These are phyloP conservation scores for Idaea aversata DNA, from an alignment of 2,888 invertebrate genomes.

Conservation along the genomic window DNA sequence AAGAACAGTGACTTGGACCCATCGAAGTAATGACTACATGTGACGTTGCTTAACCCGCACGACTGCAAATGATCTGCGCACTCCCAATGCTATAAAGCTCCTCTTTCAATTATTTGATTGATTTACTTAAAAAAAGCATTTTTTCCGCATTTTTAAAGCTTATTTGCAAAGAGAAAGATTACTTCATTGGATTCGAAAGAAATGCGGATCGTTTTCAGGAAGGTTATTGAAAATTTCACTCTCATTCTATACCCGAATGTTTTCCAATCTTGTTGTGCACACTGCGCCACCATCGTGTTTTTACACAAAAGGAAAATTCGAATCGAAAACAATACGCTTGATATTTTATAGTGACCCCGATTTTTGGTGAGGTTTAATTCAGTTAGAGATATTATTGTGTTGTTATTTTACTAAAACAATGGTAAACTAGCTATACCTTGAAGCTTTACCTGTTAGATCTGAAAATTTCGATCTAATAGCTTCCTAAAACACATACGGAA, in stretches of 20 bases:
- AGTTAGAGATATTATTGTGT: not conserved
- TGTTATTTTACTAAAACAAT: too few species aligned
- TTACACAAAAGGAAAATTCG: not conserved
- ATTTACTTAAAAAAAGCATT: too few species aligned
- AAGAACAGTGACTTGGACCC: too few species aligned
- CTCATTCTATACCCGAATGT: not conserved
- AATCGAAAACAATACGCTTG: not conserved
- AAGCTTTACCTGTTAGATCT: not conserved
- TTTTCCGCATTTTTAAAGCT: not conserved
- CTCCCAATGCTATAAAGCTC: too few species aligned
- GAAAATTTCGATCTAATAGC: not conserved
- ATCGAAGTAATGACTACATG: too few species aligned
- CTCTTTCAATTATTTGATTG: too few species aligned
- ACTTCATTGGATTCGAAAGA: not conserved
- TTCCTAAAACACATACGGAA: too few species aligned
- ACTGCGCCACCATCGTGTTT: not conserved
- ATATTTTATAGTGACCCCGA: not conserved
- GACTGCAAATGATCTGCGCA: too few species aligned
- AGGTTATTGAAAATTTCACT: constrained; percentile 1
- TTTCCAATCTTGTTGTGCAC: constrained; percentile 1
- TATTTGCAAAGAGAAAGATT: not conserved
- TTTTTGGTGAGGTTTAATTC: not conserved
- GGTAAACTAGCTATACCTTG: not conserved
- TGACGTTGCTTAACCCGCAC: too few species aligned
- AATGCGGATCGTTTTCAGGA: not conserved